Percentiles rank a stretch among this genome's conserved stretches.
phyloP scores from a whole-genome alignment of 2,888 invertebrate species.

The Liposcelis brunnea region DNA sequence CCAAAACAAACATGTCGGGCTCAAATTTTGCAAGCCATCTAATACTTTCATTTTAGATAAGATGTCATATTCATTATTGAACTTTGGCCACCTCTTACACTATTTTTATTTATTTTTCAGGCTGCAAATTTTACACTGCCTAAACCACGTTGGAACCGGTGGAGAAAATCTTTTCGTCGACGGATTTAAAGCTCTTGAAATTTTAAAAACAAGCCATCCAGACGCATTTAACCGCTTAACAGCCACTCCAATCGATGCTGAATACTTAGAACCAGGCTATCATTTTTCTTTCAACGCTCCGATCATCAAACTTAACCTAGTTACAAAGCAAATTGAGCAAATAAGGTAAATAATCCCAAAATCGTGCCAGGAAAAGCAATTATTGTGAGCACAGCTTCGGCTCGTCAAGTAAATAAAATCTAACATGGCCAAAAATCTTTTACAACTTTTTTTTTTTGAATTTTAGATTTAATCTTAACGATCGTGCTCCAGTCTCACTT shows the following conservation, averaged over 20 bases:
- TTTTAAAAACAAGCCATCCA: slow-evolving; percentile 33
- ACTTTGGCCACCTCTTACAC: no score
- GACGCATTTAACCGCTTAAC: slow-evolving; percentile 40
- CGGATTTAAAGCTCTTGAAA: slow-evolving; percentile 45
- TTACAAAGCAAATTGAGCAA: slow-evolving; percentile 37
- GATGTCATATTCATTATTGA: no score
- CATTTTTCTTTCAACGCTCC: slow-evolving; percentile 38
- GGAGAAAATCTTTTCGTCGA: slow-evolving; percentile 59
- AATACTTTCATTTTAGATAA: no score
- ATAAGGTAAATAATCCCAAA: slow-evolving; percentile 30
- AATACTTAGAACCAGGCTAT: slow-evolving; percentile 42
- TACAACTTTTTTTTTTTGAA: slow-evolving; percentile 8
- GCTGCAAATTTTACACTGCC: slow-evolving; percentile 37
- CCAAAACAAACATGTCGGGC: no score
- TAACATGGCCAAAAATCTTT: slow-evolving; percentile 9
- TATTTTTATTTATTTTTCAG: slow-evolving; percentile 20
- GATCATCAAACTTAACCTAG: slow-evolving; percentile 36
- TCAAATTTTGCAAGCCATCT: no score
- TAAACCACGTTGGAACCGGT: slow-evolving; percentile 39
- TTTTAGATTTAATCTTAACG: slow-evolving; percentile 50
- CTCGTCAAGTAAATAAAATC: no score
- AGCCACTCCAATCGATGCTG: slow-evolving; percentile 37
- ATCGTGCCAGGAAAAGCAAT: background rate
- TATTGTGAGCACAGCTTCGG: background rate
- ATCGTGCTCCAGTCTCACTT: slow-evolving; percentile 44